Conservation (phyloP, 2,113 vertebrate species). For the Galeopterus variegatus region DNA sequence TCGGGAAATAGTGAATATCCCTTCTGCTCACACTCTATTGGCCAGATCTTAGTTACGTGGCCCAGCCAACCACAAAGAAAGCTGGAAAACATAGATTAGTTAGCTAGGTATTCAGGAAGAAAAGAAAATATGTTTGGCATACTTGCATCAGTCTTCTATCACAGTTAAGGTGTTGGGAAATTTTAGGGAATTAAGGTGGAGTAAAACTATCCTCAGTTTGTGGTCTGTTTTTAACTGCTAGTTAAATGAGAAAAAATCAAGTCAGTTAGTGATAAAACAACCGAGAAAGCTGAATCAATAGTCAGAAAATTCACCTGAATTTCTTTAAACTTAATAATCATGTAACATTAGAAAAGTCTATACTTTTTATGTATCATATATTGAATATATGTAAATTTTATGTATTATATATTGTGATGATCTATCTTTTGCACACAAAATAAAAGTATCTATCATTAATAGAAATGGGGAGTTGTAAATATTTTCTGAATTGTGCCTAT, state of each 20-base stretch:
- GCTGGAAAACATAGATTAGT: not conserved
- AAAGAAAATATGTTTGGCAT: conserved; percentile 53
- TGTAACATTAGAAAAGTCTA: conserved; percentile 10
- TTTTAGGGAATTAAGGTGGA: conserved; percentile 55
- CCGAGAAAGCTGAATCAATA: not conserved
- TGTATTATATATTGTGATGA: not conserved
- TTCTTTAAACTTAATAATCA: conserved; percentile 62
- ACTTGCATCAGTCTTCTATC: conserved; percentile 20
- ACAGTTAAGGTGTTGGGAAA: not conserved
- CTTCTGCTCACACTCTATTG: not conserved
- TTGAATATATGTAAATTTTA: no score
- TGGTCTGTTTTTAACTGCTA: conserved; percentile 49
- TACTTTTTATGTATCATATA: not conserved
- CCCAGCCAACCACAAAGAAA: not conserved
- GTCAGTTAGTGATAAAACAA: conserved; percentile 50
- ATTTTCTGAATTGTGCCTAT: conserved; percentile 42
- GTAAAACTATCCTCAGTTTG: conserved; percentile 17
- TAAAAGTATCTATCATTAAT: conserved; percentile 15
- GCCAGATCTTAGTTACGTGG: not conserved
- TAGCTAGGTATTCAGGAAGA: not conserved
- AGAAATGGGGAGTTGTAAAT: not conserved
- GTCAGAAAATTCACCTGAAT: not conserved
- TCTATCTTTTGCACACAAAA: conserved; percentile 22
- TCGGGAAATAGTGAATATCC: conserved; percentile 36
- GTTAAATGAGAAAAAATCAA: conserved; percentile 8